phyloP scores from a whole-genome alignment of 2,113 vertebrate genomes.

The Suncus etruscus region DNA sequence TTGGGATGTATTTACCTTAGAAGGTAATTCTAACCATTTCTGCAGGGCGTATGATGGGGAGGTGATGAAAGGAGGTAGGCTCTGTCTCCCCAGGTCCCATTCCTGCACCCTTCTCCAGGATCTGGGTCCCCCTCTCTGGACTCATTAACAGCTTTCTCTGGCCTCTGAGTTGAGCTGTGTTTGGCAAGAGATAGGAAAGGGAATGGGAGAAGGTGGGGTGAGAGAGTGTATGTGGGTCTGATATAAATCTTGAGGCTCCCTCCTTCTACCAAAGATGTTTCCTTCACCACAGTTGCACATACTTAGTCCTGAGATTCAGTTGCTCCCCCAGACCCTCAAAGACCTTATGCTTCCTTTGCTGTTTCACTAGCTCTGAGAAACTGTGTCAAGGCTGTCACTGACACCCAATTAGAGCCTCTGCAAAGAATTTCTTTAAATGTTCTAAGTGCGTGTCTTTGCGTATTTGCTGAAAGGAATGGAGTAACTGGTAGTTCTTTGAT shows the following conservation, averaged over 20 bases:
- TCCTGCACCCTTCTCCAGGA: neutral
- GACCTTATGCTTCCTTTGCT: accelerated
- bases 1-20: neutral
- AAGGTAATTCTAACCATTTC: neutral
- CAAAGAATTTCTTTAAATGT: neutral
- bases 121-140: neutral
- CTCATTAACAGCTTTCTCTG: neutral
- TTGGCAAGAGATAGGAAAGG: neutral
- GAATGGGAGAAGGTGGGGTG: too few relatives aligned
- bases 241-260: neutral
- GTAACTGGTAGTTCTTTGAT: neutral
- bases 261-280: neutral
- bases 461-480: neutral
- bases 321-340: neutral
- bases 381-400: neutral
- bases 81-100: neutral
- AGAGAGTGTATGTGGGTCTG: too few relatives aligned
- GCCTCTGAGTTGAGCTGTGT: neutral
- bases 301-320: neutral
- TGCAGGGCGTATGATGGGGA: neutral
- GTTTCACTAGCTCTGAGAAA: neutral
- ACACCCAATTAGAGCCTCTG: neutral
- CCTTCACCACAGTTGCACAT: accelerated
- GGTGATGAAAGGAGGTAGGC: neutral
- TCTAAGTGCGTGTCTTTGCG: neutral